Evolutionary conservation across 2,888 invertebrate species (phyloP).

Genomic region (Drosophila yooni): DNA sequence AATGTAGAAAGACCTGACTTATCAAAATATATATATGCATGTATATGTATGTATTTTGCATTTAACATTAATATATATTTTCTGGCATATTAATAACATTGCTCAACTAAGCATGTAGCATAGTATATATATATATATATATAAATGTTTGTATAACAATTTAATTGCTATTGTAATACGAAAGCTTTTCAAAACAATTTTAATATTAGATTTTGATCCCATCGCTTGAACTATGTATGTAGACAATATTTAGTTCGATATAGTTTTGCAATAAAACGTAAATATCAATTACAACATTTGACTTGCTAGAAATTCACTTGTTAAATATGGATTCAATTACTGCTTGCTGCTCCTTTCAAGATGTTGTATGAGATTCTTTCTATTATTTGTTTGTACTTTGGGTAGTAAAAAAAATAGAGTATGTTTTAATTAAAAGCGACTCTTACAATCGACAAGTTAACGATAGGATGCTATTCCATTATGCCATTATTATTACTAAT

Average conservation of each 20-base stretch:
- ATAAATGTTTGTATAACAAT: constrained; percentile 28
- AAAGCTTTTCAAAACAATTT: constrained; percentile 42
- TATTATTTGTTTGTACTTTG: constrained; percentile 34
- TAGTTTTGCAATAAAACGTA: constrained; percentile 11
- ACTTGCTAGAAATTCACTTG: not conserved
- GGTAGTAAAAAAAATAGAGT: constrained; percentile 23
- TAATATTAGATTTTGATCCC: constrained; percentile 54
- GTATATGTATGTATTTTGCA: constrained; percentile 21
- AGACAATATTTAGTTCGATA: constrained; percentile 25
- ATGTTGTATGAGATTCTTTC: constrained; percentile 21
- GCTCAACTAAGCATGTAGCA: constrained; percentile 34
- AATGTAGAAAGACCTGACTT: constrained; percentile 40
- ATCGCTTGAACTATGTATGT: constrained; percentile 46
- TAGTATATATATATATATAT: constrained; percentile 12
- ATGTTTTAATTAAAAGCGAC: constrained; percentile 9
- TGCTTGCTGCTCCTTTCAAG: constrained; percentile 4
- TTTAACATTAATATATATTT: constrained; percentile 33
- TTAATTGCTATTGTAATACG: constrained; percentile 27
- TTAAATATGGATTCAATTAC: constrained; percentile 6
- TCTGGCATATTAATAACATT: constrained; percentile 28
- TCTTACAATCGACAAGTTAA: constrained; percentile 11
- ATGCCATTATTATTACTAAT: constrained; percentile 8
- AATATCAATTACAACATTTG: constrained; percentile 10
- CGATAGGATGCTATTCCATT: not conserved
- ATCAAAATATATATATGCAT: constrained; percentile 31